Base-by-base conservation (phyloP, 2,113 vertebrate genomes). In the Paraplagusia blochii region DNA sequence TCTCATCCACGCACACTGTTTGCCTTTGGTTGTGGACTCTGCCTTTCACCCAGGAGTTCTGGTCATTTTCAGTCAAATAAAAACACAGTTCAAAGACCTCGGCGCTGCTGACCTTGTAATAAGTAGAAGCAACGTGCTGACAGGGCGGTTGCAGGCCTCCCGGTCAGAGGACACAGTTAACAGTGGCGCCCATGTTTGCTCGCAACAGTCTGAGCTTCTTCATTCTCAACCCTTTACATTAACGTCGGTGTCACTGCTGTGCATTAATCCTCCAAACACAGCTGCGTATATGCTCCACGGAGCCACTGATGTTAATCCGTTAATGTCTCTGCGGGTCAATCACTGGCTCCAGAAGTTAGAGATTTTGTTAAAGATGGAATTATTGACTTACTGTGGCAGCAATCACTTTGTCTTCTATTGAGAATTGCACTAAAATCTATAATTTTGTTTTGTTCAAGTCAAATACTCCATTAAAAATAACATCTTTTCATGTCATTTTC, bases 111-210 rank as follows among this genome's bases (percentile, higher is more conserved):
- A 69, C 74, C 72, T 71, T 76, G 70, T 43, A 59, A 42, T 53
- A 58, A 65, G 54, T 72, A 63, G 51, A 80, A 52, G 44, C 76
- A 68, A 38, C 13, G 44, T 15, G 50, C 69, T 79, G 79, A 73
- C 72, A 79, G 69, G 58, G 56, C 56, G 29, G 58, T 66, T 39
- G 62, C 61, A 82, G 73, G 51, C 53, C 46, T 76, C 57, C 64
- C 43, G 9, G 48, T 44, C 16, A 63, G 44, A 62, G 33, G 14
- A 53, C 48, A 72, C 52, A 5, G 11, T 44, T 44, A 18, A 62
- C 36, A 59, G 16, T 50, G 49, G 47, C 46, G 8, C 35, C 18
- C 57, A 53, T 62, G 58, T 65, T 58, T 60, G 58, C 44, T 54
- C 8, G 48, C 34, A 44, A 69, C 43, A 44, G 44, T 38, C 40